phyloP scores from a whole-genome alignment of 2,888 invertebrate genomes.

The Leucophenga montana region DNA sequence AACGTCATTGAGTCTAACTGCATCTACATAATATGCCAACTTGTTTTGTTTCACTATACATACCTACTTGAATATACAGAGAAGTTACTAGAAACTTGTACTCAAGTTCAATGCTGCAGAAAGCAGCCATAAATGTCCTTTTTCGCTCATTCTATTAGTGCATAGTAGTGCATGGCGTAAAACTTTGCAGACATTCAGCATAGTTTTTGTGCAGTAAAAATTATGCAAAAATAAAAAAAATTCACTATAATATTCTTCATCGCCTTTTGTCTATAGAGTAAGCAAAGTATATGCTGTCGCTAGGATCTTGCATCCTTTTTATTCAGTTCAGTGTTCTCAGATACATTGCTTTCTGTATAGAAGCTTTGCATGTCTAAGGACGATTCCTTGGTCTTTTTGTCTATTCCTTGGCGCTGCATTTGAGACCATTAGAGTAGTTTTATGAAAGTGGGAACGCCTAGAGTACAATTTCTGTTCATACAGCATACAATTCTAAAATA shows the following conservation, averaged over 20 bases:
- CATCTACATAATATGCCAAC: constrained; percentile 61
- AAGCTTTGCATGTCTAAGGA: too few relatives aligned
- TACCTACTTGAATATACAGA: too few relatives aligned
- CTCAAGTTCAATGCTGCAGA: constrained; percentile 25
- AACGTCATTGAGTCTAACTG: constrained; percentile 44
- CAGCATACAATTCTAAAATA: too few relatives aligned
- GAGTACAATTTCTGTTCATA: too few relatives aligned
- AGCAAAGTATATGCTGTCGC: background rate
- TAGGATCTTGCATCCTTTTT: background rate
- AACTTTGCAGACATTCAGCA: constrained; percentile 7
- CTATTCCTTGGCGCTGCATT: too few relatives aligned
- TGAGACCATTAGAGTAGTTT: too few relatives aligned
- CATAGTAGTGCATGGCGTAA: background rate
- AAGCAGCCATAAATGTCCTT: constrained; percentile 43
- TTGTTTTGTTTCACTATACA: constrained; percentile 13
- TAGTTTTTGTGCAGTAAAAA: constrained; percentile 4
- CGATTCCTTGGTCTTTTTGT: too few relatives aligned
- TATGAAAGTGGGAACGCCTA: too few relatives aligned
- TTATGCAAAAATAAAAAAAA: background rate
- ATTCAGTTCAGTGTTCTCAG: background rate
- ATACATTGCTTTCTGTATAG: background rate
- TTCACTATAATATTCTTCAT: background rate
- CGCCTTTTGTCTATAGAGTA: background rate
- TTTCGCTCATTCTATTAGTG: background rate
- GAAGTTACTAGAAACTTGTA: background rate